Base-by-base conservation (phyloP, 1,140 invertebrate species). In the Pomacea maculata region DNA sequence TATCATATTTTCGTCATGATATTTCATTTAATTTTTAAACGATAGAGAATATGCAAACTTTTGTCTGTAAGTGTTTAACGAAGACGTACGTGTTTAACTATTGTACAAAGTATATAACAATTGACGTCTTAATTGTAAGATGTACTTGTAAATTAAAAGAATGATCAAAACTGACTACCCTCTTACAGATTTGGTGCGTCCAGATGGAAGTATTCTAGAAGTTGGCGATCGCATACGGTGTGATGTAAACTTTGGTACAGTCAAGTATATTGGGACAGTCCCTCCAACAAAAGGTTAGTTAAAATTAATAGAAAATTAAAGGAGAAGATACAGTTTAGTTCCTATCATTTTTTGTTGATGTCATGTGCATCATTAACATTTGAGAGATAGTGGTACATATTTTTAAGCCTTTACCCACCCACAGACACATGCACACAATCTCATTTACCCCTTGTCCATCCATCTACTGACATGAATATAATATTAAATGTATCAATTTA, bases 251-350 rank as follows among this genome's bases (percentile, higher is more conserved):
- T 85, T 87, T 83, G 94, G 93, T 74, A 94, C 92, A 57, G 87
- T 95, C 12, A 92, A 91, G 80, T 95, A 93, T 86, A 89, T 94
- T 78, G 95, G 95, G 55, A 83, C 88, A 72, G 93, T 95, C 14
- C 92, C 92, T 29, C 88, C 92, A 12, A 93, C 93, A 10, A 91
- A 93, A 85, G 94, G 89, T 89, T 79, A 70, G 78, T 77, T 78
- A 61, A 21, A 29, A 29, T 25, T 25, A 25, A 25, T 45, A 17
- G 25, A 29, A 72, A 72, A 11, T 72, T 9, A 72, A 34, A 45
- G 34, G 34, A 2, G 34, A 45, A 45, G 34, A 45, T 45, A 45
- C 34, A 4, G 34, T 45, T 45, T 6, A 45, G 34, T 45, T 4
- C 34, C 6, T 4, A 45, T 45, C 34, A 45, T 45, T 45, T 45